Conservation (phyloP, 2,888 invertebrate species). For the Urechis unicinctus region DNA sequence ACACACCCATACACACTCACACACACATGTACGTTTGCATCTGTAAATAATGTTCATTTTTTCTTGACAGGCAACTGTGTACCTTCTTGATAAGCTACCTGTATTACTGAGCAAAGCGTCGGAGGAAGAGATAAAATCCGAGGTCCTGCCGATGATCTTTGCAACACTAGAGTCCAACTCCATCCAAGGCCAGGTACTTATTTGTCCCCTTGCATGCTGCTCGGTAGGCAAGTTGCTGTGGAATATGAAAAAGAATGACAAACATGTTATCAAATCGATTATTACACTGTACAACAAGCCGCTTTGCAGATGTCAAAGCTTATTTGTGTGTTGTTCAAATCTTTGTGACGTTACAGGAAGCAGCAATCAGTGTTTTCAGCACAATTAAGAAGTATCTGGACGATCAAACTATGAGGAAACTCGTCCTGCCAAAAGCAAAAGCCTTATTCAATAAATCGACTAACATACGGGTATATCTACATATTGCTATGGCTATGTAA, state of each 20-base stretch:
- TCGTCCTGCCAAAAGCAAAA: constrained; percentile 78
- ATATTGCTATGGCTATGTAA: no score
- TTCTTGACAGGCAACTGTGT: constrained; percentile 80
- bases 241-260: no score
- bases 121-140: constrained; percentile 68
- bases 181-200: constrained; percentile 79
- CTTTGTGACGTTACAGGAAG: constrained; percentile 60
- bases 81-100: constrained; percentile 82
- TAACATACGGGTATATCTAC: constrained; percentile 35
- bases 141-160: constrained; percentile 80
- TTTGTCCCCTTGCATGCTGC: not conserved
- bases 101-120: constrained; percentile 81
- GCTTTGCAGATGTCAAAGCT: no score
- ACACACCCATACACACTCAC: no score
- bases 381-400: constrained; percentile 79
- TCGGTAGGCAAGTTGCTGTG: no score
- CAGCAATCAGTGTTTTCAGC: constrained; percentile 78
- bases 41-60: no score
- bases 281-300: no score
- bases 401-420: constrained; percentile 70
- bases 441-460: constrained; percentile 57
- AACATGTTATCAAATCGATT: no score
- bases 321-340: not conserved
- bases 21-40: no score
- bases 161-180: constrained; percentile 80